These are phyloP conservation scores for Gymnothorax javanicus DNA, from an alignment of 2,797 vertebrate species.

Conservation along the genomic window DNA sequence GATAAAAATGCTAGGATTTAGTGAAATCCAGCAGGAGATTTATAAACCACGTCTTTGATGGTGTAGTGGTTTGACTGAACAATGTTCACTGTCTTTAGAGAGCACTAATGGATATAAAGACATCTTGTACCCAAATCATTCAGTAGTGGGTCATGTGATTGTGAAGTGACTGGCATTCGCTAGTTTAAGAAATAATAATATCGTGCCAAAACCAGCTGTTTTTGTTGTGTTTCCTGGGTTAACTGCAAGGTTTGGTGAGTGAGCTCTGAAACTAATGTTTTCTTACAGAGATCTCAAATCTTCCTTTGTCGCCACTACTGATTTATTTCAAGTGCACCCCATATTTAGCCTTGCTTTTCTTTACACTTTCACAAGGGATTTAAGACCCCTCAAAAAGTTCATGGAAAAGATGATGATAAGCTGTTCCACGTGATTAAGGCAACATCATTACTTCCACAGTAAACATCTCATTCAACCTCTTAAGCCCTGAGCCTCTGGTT, in stretches of 20 bases:
- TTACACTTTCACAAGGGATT: neutral
- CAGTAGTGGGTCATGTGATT: neutral
- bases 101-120: neutral
- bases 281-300: too few relatives aligned
- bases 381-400: neutral
- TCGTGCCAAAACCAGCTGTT: neutral
- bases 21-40: neutral
- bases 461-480: neutral
- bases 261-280: neutral
- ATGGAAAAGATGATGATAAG: neutral
- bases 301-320: neutral
- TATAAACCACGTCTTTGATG: neutral
- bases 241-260: neutral
- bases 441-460: neutral
- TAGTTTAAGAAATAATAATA: neutral
- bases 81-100: neutral
- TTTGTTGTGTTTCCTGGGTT: neutral
- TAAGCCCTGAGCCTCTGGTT: too few relatives aligned
- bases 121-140: neutral
- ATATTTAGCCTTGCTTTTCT: neutral
- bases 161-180: neutral
- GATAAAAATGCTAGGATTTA: neutral
- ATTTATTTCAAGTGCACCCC: neutral
- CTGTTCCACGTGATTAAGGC: neutral
- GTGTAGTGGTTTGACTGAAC: neutral